Evolutionary conservation across 23 tunicate species (phyloP), one percentile per base, ranked within the genome.

Genomic region (Diplosoma virens): DNA sequence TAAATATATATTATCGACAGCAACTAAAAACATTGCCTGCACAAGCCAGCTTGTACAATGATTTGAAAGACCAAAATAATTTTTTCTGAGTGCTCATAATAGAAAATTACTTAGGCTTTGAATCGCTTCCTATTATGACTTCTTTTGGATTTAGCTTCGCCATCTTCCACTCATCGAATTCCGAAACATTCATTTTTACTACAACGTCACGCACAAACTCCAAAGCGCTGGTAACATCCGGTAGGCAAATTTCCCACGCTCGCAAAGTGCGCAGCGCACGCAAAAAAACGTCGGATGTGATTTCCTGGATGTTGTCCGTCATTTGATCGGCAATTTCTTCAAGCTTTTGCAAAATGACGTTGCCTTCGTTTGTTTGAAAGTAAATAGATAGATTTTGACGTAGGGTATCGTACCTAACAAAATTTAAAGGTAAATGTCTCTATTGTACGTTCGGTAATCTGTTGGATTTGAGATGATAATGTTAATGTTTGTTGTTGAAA

Each of bases 151-250:
- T 30, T 14, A 82, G n/a, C 36, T 75, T 74, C 32, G 80, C 47
- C 23, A 3, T 25, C 30, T 81, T 61, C 87, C 87, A 82, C 35
- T 74, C 87, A 48, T 82, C 87, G 46, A 82, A 82, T 31, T 82
- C 78, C 37, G 36, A 72, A 5, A 78, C 63, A 16, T 53, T 28
- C 89, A 76, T 84, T 25, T 58, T 41, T 0, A 77, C 89, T 16
- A 84, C 67, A 0, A 55, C 50, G 29, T 77, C 72, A 0, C 83
- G 73, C 1, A 84, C 79, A 58, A 84, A 90, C 33, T 90, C 97
- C 14, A 90, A 63, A 4, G 89, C 97, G 22, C 84, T 82, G 54
- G 83, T 84, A 1, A 90, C 84, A 26, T 90, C 97, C 28, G 97
- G 97, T 6, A 79, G 53, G 70, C 87, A 90, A 22, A 90, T 73